Evolutionary conservation across 2,113 vertebrate genomes (phyloP), one percentile per base, ranked within the genome.

Genomic region (Actinemys pallida): DNA sequence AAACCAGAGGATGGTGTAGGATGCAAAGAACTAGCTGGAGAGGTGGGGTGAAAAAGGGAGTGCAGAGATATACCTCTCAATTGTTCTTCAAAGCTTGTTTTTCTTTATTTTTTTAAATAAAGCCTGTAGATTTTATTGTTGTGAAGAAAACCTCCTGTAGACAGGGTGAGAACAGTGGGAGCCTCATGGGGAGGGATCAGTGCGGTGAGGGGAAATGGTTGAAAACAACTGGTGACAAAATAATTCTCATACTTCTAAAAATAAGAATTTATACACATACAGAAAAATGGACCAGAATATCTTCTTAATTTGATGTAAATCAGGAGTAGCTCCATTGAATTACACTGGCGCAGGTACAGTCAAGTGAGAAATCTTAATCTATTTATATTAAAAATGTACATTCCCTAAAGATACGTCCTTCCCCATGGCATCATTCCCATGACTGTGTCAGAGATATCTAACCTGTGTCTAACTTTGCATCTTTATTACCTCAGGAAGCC

Each of bases 41-140:
- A 20, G 72, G 1, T 39, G 29, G 1, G 0, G 53, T 53, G 52
- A 25, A 42, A 19, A 24, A 54, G 5, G 8, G 31, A 45, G 45
- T 0, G 0, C 10, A 25, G 49, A 47, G 31, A 24, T 0, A 2
- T 16, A 59, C n/a, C 27, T 65, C 65, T 85, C 5, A 29, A 49
- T 17, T 57, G 10, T 20, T 29, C n/a, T 81, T 59, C 10, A 53
- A 1, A 1, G 17, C 50, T 29, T 3, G 31, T 5, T 3, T 2
- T 4, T 59, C 42, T 91, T 75, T 53, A 42, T 42, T 35, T 56
- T 39, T 59, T 59, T 59, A 7, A 62, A 65, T 65, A 65, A 65
- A 65, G 6, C 13, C 59, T 65, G 29, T 65, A 31, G 29, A 27
- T 29, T 27, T 65, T 62, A 31, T 62, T 35, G 59, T 62, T 65